Conservation (phyloP, 2,797 vertebrate genomes). For the Zonotrichia albicollis region DNA sequence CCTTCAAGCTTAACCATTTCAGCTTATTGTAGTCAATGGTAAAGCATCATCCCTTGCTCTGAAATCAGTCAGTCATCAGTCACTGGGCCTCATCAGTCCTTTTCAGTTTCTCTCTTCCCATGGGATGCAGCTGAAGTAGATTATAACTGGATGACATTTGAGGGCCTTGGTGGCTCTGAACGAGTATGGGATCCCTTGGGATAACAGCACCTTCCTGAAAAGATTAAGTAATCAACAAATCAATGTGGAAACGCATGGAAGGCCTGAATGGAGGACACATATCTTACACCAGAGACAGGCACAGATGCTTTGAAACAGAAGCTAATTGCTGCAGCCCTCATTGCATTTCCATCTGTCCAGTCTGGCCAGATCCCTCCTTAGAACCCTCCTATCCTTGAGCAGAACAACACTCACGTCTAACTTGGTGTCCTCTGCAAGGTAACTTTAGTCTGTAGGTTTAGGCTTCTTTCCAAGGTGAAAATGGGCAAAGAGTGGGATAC, state of each 20-base stretch:
- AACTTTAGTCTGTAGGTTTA: neutral
- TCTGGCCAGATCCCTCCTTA: neutral
- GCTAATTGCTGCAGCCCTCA: neutral
- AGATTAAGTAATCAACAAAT: neutral
- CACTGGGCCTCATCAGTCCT: neutral
- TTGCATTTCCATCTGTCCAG: neutral
- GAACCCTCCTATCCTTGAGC: neutral
- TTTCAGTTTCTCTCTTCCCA: neutral
- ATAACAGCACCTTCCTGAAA: neutral
- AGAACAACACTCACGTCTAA: rapidly evolving
- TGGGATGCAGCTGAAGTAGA: neutral
- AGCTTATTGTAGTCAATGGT: neutral
- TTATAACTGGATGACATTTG: neutral
- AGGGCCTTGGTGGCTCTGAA: neutral
- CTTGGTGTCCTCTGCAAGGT: neutral
- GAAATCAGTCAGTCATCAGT: neutral
- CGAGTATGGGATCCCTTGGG: neutral
- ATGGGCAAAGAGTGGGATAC: neutral
- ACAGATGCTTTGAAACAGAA: neutral
- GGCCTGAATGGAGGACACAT: neutral
- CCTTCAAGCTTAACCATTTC: neutral
- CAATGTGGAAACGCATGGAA: neutral
- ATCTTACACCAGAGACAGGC: neutral
- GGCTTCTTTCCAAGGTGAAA: neutral
- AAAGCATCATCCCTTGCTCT: neutral